Base-by-base conservation (phyloP, 92 coral and sea anemone species). In the Porites cylindrica region DNA sequence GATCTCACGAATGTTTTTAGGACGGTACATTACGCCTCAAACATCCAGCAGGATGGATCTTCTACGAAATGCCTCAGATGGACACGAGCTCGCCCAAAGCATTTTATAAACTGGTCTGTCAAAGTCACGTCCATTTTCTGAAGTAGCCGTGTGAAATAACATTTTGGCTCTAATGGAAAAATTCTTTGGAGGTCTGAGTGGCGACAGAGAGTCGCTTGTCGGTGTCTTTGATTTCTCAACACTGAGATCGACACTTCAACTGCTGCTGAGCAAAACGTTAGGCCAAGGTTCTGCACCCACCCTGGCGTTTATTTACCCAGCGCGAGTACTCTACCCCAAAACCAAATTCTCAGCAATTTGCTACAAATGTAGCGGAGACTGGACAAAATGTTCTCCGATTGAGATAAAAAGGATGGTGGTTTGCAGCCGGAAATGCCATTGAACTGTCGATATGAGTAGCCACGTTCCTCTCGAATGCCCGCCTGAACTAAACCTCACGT, bases 151-250 rank as follows among this genome's bases (percentile, higher is more conserved):
- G 88, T 74, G 81, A 92, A 84, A 88, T 80, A 85, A 82, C 90
- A 86, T 91, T 93, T 90, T 96, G 94, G 93, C 90, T 91, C 85
- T 93, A 85, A 93, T 92, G 86, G 91, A 80, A 92, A 95, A 95
- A 97, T 97, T 96, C 99, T 95, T 97, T 86, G 91, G 86, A 87
- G 99, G 99, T 97, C 99, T 92, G 77, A 76, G 79, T 90, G 99
- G 99, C 99, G 99, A 95, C 99, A 88, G 63, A 53, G 68, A 92
- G 99, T 92, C 99, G 97, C 91, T 76, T 72, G 98, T 87, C 99
- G 99, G 99, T 94, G 12, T 89, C 98, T 97, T 97, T 97, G 99
- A 90, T 88, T 77, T 72, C 78, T 91, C 78, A 91, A 88, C 92
- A 90, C 87, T 50, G 80, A 38, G 69, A 56, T 85, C 38, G 58